These are phyloP conservation scores for Meloidogyne exigua DNA, from an alignment of 1,140 invertebrate species.

Conservation along the genomic window DNA sequence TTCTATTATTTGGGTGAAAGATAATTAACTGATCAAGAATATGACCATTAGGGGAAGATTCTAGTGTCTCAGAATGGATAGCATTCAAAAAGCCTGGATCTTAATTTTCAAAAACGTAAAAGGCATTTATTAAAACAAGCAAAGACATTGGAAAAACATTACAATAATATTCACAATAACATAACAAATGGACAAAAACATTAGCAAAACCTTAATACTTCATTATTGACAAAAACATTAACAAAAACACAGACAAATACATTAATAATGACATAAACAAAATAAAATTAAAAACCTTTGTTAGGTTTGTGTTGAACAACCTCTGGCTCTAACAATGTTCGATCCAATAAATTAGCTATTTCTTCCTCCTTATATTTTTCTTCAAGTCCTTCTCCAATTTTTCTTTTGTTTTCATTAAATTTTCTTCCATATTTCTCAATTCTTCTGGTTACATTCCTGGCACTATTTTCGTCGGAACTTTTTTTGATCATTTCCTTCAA, in stretches of 20 bases:
- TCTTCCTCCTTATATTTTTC: background rate
- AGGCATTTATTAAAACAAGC: too few relatives aligned
- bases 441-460: background rate
- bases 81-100: background rate
- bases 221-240: too few relatives aligned
- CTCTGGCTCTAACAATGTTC: background rate
- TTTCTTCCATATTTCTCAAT: slow-evolving; percentile 27
- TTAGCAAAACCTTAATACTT: too few relatives aligned
- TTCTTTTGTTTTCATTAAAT: background rate
- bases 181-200: too few relatives aligned
- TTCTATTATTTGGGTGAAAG: slow-evolving; percentile 1
- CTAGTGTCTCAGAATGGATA: background rate
- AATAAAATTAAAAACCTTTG: background rate
- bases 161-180: too few relatives aligned
- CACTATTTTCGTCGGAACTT: background rate
- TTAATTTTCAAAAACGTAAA: too few relatives aligned
- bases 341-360: too few relatives aligned
- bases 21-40: background rate
- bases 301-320: background rate
- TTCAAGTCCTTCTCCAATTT: background rate
- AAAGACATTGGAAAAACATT: too few relatives aligned
- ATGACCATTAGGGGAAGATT: background rate
- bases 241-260: too few relatives aligned
- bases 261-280: background rate
- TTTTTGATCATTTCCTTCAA: background rate